These are phyloP conservation scores for Dendroctonus ponderosae DNA, from an alignment of 1,140 invertebrate genomes.

Conservation along the genomic window DNA sequence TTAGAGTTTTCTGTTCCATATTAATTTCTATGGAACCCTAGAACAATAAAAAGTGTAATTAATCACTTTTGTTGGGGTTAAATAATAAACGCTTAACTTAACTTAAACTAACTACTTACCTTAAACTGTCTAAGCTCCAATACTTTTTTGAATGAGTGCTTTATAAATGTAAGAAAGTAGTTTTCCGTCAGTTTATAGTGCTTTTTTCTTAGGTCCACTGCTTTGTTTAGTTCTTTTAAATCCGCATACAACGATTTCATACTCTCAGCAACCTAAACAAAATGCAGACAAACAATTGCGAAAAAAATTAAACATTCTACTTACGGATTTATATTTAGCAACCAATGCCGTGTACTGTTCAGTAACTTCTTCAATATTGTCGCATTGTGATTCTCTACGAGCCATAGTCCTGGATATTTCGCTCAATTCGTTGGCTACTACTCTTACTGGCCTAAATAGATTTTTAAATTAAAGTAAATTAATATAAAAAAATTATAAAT, in stretches of 20 bases:
- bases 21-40: constrained; percentile 64
- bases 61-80: not conserved
- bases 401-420: constrained; percentile 18
- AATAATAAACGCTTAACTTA: not conserved
- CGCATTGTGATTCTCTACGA: constrained; percentile 35
- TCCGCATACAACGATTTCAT: constrained; percentile 32
- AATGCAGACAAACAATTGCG: not conserved
- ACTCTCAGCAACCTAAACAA: constrained; percentile 18
- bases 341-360: constrained; percentile 33
- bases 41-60: constrained; percentile 31
- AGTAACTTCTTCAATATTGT: constrained; percentile 31
- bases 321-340: constrained; percentile 31
- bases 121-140: constrained; percentile 44
- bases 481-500: too few relatives aligned
- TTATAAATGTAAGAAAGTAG: constrained; percentile 43
- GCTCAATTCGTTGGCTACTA: too few relatives aligned
- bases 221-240: constrained; percentile 34
- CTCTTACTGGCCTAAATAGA: too few relatives aligned
- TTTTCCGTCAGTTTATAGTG: constrained; percentile 43
- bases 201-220: constrained; percentile 32
- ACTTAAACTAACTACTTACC: constrained; percentile 24
- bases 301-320: not conserved
- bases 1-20: constrained; percentile 57
- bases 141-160: constrained; percentile 43
- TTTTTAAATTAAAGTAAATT: too few relatives aligned